These are phyloP conservation scores for Pecten maximus DNA, from an alignment of 2,888 invertebrate species.

Conservation along the genomic window DNA sequence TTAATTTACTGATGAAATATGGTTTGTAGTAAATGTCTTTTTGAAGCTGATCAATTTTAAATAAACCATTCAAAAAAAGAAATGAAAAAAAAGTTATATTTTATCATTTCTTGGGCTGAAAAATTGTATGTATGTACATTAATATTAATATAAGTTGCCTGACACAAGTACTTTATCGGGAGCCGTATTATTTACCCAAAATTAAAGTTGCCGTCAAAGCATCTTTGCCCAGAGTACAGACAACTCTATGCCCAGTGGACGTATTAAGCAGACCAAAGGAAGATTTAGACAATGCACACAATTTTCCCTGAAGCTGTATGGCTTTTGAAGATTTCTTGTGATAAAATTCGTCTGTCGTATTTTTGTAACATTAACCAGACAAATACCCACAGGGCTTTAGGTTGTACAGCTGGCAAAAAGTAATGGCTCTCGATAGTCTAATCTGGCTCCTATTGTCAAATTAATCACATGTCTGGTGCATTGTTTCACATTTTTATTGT, in stretches of 20 bases:
- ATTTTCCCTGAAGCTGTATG: neutral
- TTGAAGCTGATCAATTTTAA: neutral
- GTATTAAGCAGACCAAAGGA: too few species aligned
- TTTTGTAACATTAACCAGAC: neutral
- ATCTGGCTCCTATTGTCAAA: neutral
- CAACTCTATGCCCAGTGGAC: too few species aligned
- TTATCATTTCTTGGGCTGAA: neutral
- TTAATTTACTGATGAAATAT: too few species aligned
- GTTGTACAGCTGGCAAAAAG: neutral
- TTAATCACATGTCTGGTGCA: too few species aligned
- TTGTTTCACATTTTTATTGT: too few species aligned
- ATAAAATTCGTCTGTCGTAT: neutral
- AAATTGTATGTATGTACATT: neutral
- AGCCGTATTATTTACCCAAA: too few species aligned
- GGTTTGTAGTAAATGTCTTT: neutral
- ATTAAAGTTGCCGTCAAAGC: too few species aligned
- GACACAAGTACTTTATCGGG: too few species aligned
- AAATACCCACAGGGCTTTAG: neutral
- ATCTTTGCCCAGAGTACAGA: too few species aligned
- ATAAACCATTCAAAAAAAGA: neutral
- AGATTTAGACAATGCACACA: neutral
- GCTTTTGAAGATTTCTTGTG: constrained; percentile 1
- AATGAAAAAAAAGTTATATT: neutral
- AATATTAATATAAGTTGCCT: too few species aligned
- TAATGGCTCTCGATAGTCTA: neutral